These are phyloP conservation scores for Nerophis ophidion DNA, from an alignment of 2,113 vertebrate species.

Conservation along the genomic window DNA sequence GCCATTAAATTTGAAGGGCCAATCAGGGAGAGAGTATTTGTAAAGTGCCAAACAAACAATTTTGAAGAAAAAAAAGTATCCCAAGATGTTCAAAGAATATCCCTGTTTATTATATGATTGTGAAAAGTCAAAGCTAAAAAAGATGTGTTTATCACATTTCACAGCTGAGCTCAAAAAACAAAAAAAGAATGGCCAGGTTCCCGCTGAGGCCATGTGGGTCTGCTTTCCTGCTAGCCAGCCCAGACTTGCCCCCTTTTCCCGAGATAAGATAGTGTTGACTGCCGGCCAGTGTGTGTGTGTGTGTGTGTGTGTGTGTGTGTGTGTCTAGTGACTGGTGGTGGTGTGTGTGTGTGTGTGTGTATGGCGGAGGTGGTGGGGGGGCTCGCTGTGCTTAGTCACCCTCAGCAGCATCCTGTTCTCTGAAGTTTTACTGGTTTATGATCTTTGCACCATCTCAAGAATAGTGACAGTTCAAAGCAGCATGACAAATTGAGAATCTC, in stretches of 20 bases:
- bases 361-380: constrained; percentile 16
- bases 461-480: constrained; percentile 70
- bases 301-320: neutral
- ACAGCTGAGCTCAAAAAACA: constrained; percentile 26
- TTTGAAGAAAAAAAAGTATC: no score
- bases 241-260: constrained; percentile 47
- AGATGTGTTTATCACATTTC: constrained; percentile 30
- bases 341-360: neutral
- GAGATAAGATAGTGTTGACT: constrained; percentile 68
- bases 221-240: constrained; percentile 39
- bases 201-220: constrained; percentile 21
- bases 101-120: neutral
- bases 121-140: constrained; percentile 6
- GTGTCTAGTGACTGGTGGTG: constrained; percentile 6
- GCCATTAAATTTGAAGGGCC: no score
- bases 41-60: neutral
- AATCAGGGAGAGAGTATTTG: no score
- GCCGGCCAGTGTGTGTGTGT: constrained; percentile 35
- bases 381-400: constrained; percentile 59
- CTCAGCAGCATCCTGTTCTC: constrained; percentile 63
- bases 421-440: constrained; percentile 72
- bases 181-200: constrained; percentile 14
- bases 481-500: constrained; percentile 62
- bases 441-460: constrained; percentile 59
- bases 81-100: neutral